These are phyloP conservation scores for Enteromius trimaculatus DNA, from an alignment of 2,797 vertebrate species.

Conservation along the genomic window DNA sequence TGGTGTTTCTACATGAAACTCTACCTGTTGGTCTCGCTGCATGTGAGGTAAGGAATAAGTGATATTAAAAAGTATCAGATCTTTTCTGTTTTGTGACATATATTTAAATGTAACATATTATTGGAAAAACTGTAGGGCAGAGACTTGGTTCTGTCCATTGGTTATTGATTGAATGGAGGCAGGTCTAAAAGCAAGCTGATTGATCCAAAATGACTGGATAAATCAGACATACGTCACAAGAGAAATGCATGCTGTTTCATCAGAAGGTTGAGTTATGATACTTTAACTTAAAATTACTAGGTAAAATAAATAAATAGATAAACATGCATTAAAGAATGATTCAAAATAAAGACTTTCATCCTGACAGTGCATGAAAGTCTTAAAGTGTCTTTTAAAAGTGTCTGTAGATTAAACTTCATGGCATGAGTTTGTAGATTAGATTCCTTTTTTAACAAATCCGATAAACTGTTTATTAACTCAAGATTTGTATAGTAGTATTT, in stretches of 20 bases:
- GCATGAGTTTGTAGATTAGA: neutral
- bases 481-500: too few relatives aligned
- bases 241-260: neutral
- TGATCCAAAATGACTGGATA: neutral
- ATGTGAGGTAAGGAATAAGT: neutral
- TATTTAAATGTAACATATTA: neutral
- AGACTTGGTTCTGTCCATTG: neutral
- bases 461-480: neutral
- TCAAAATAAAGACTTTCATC: neutral
- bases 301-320: neutral
- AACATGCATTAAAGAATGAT: neutral
- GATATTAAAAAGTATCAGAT: neutral
- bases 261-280: neutral
- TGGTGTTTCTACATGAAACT: slow-evolving; percentile 26
- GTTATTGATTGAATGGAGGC: neutral
- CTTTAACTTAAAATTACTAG: neutral
- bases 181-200: neutral
- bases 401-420: neutral
- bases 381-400: neutral
- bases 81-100: neutral
- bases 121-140: neutral
- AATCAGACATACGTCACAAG: neutral
- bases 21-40: slow-evolving; percentile 35
- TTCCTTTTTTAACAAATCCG: neutral
- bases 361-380: too few relatives aligned